Evolutionary conservation across 2,888 invertebrate genomes (phyloP).

Genomic region (Dolomedes plantarius): DNA sequence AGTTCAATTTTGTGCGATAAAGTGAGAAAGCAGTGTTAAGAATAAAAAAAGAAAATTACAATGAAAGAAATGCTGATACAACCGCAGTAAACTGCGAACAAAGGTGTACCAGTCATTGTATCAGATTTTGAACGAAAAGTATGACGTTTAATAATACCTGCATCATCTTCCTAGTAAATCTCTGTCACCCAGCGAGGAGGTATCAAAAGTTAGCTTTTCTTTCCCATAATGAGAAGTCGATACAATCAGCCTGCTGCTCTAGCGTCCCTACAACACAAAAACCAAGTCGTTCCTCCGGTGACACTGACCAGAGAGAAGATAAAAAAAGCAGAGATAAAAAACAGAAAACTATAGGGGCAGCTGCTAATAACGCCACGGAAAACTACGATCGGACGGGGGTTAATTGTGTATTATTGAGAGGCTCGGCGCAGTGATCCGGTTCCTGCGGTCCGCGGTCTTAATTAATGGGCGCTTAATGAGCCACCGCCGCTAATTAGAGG

Average conservation of each 20-base stretch:
- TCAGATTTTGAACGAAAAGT: no score
- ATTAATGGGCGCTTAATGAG: constrained; percentile 67
- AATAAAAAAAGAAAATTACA: no score
- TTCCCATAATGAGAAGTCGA: neutral
- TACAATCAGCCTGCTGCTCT: neutral
- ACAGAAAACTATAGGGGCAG: neutral
- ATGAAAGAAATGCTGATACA: no score
- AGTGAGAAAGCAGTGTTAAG: no score
- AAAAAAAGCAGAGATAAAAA: neutral
- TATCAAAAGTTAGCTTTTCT: no score
- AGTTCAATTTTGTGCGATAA: no score
- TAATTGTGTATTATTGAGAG: constrained; percentile 64
- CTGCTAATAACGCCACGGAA: constrained; percentile 3
- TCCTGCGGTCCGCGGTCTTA: constrained; percentile 40
- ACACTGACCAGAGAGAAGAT: neutral
- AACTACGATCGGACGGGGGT: constrained; percentile 4
- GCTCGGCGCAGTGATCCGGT: constrained; percentile 38
- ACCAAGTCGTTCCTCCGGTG: neutral
- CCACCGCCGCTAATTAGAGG: constrained; percentile 55
- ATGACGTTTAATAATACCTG: no score
- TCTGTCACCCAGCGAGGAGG: no score
- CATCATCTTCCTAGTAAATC: no score
- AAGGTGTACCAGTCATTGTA: no score
- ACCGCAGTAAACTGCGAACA: no score
- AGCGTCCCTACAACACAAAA: neutral